A percentile compares a stretch with the other conserved stretches of the same genome.
Evolutionary conservation across 2,888 invertebrate genomes (phyloP).

Genomic region (Phaonia tiefii): DNA sequence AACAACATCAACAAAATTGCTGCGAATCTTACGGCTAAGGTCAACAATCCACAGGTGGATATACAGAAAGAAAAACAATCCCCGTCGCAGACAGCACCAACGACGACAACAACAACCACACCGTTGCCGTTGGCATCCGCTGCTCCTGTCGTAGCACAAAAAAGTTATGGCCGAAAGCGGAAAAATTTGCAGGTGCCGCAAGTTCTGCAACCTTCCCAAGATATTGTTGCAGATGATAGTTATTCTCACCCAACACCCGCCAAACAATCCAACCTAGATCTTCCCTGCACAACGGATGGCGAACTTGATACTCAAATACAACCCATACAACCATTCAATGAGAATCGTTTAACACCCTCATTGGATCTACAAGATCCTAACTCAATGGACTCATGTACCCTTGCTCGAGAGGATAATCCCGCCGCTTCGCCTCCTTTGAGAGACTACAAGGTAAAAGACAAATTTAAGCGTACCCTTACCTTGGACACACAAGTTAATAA

Average conservation of each 20-base stretch:
- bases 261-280: constrained; percentile 70
- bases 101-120: constrained; percentile 52
- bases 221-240: constrained; percentile 60
- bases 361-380: constrained; percentile 69
- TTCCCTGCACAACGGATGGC: constrained; percentile 57
- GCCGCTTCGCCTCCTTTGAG: constrained; percentile 76
- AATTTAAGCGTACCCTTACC: constrained; percentile 79
- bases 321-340: constrained; percentile 60
- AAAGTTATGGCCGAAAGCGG: constrained; percentile 79
- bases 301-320: constrained; percentile 55
- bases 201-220: constrained; percentile 69
- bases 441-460: constrained; percentile 79
- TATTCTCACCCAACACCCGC: constrained; percentile 69
- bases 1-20: constrained; percentile 75
- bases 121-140: constrained; percentile 22
- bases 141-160: constrained; percentile 61
- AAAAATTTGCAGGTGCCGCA: constrained; percentile 77
- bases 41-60: constrained; percentile 62
- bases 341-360: constrained; percentile 63
- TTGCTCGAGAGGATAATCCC: constrained; percentile 68
- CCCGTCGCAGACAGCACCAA: constrained; percentile 39
- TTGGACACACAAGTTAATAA: constrained; percentile 74
- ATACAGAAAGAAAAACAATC: constrained; percentile 18
- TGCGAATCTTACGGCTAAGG: constrained; percentile 75
- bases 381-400: constrained; percentile 70